Percentiles rank a stretch among this genome's conserved stretches.
These are phyloP conservation scores for Ganaspis brasiliensis DNA, from an alignment of 2,888 invertebrate species.

Conservation along the genomic window DNA sequence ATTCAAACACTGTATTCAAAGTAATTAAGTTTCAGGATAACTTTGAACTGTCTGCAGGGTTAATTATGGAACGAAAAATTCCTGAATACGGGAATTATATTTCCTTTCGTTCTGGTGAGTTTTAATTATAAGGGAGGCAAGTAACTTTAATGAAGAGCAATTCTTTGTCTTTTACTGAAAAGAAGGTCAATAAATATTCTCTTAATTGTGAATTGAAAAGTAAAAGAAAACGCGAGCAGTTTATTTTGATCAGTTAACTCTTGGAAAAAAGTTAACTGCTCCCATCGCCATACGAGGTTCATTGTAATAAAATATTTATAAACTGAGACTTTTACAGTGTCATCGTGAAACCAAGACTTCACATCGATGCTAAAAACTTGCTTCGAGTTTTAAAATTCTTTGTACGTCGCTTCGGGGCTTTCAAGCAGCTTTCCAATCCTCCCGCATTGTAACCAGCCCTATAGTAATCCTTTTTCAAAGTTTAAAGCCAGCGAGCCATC, in stretches of 20 bases:
- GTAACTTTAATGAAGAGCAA: neutral
- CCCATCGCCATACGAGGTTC: constrained; percentile 28
- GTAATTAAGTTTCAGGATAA: no score
- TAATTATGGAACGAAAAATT: neutral
- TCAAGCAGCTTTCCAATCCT: constrained; percentile 50
- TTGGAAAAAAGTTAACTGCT: constrained; percentile 41
- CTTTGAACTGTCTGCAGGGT: no score
- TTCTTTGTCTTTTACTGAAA: neutral
- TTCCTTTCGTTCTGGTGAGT: neutral
- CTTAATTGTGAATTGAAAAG: no score
- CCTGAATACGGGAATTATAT: neutral
- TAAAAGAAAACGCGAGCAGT: neutral
- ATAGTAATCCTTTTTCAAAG: constrained; percentile 42
- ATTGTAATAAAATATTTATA: constrained; percentile 48
- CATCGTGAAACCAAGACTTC: constrained; percentile 36
- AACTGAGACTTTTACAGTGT: constrained; percentile 49
- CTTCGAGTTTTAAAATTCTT: constrained; percentile 64
- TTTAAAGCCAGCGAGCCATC: constrained; percentile 37
- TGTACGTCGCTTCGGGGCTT: constrained; percentile 43
- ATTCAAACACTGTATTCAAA: no score
- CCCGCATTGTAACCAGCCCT: constrained; percentile 31
- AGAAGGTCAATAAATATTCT: no score
- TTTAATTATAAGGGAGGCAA: no score
- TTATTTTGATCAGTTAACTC: neutral
- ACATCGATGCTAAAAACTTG: constrained; percentile 47